A percentile compares a stretch with the other conserved stretches of the same genome.
Evolutionary conservation across 2,888 invertebrate genomes (phyloP).

Genomic region (Drosophila prolongata): DNA sequence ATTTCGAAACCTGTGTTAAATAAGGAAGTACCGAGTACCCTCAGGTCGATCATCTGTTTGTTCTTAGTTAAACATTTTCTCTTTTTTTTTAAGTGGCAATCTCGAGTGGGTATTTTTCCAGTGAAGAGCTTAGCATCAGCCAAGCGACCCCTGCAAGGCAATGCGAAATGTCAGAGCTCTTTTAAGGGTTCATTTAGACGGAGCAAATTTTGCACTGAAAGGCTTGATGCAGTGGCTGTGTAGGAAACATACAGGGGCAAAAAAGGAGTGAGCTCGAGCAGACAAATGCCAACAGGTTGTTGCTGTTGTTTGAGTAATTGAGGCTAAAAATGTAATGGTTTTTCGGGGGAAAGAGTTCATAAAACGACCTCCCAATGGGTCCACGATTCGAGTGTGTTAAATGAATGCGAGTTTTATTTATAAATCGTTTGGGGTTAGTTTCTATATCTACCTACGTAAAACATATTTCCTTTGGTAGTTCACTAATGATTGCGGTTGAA

Average conservation of each 20-base stretch:
- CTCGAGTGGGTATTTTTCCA: neutral
- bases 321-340: slow-evolving; percentile 55
- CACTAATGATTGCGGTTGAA: too few species aligned
- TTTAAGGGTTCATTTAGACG: slow-evolving; percentile 69
- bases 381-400: neutral
- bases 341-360: slow-evolving; percentile 20
- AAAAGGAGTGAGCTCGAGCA: slow-evolving; percentile 7
- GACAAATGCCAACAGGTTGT: slow-evolving; percentile 69
- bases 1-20: too few species aligned
- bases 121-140: slow-evolving; percentile 22
- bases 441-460: neutral
- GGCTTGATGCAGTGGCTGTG: slow-evolving; percentile 8
- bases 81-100: too few species aligned
- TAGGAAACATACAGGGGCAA: neutral
- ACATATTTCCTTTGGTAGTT: neutral
- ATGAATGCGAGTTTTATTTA: slow-evolving; percentile 2
- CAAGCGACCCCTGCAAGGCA: slow-evolving; percentile 52
- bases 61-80: too few species aligned
- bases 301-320: slow-evolving; percentile 61
- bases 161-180: slow-evolving; percentile 70
- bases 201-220: slow-evolving; percentile 49
- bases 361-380: slow-evolving; percentile 15
- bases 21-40: too few species aligned
- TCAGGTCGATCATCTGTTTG: too few species aligned
- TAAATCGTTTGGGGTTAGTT: neutral